Evolutionary conservation across 2,888 invertebrate genomes (phyloP), one percentile per base, ranked within the genome.

Genomic region (Enoplolaimus lenunculus): DNA sequence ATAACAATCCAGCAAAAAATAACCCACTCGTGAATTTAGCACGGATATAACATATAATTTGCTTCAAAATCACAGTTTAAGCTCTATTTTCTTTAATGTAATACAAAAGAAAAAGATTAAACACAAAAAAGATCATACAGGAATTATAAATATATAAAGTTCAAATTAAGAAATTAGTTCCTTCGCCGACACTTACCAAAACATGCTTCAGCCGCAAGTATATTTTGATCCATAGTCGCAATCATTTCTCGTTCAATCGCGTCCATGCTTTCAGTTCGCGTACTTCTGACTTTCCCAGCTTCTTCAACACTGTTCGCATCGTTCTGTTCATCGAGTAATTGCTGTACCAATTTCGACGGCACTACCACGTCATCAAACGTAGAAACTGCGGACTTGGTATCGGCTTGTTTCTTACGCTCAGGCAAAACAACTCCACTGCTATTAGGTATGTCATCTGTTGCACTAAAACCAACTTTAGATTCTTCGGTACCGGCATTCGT

Each of bases 201-300:
- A 7, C 57, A 3, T 7, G 68, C 68, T 68, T 68, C 68, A 7
- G 28, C 68, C 2, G 68, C 68, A 3, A n/a, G 45, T 7, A 68
- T 62, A 68, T 68, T 68, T 57, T 68, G 7, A 29, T 68, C 30
- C 59, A 68, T 26, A 2, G 13, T n/a, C 26, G 68, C 68, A 68
- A 68, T 68, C 68, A 68, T 68, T n/a, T 68, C 68, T 26, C 68
- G 33, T 26, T 68, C 68, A 26, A 68, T 68, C n/a, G 45, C 57
- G 57, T 68, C 68, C 68, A 68, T 34, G 30, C 68, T 68, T 26
- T 68, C 68, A 3, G 28, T 35, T 3, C n/a, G 21, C 3, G 30
- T n/a, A 67, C 67, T 26, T 62, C 31, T 3, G 7, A 26, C 3
- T 31, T 62, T 7, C 7, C 3, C 64, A 29, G 28, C 7, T 31